phyloP scores from a whole-genome alignment of 1,140 invertebrate genomes.

The Drosophila littoralis region DNA sequence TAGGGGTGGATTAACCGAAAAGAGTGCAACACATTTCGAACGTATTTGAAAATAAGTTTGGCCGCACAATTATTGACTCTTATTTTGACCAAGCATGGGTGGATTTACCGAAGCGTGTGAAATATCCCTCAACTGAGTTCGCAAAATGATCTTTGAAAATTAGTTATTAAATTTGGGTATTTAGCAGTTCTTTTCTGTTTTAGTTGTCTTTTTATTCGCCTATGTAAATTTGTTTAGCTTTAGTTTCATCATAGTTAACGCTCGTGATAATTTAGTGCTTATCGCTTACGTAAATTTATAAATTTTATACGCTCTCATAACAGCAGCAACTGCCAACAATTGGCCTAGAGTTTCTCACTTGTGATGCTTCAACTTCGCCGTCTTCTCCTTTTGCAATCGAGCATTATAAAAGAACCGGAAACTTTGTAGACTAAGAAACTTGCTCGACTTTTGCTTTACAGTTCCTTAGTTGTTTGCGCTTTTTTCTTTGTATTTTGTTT shows the following conservation, averaged over 20 bases:
- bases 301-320: constrained; percentile 10
- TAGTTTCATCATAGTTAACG: not conserved
- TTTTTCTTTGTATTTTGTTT: constrained; percentile 63
- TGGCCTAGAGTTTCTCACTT: not conserved
- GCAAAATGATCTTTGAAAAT: too few relatives aligned
- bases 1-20: too few relatives aligned
- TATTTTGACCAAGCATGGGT: too few relatives aligned
- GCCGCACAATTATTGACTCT: too few relatives aligned
- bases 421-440: constrained; percentile 61
- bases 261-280: constrained; percentile 7
- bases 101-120: too few relatives aligned
- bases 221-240: not conserved
- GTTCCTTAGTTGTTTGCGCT: constrained; percentile 28
- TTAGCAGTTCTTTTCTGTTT: too few relatives aligned
- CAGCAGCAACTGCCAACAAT: constrained; percentile 8
- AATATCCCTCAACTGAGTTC: too few relatives aligned
- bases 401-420: constrained; percentile 39
- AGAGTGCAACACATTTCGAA: too few relatives aligned
- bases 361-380: not conserved
- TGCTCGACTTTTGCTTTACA: constrained; percentile 25
- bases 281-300: constrained; percentile 6
- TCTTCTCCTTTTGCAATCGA: constrained; percentile 9
- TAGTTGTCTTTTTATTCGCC: too few relatives aligned
- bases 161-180: too few relatives aligned
- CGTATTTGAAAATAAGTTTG: too few relatives aligned